Base-by-base conservation (phyloP, 2,797 vertebrate genomes). In the Gambusia yucatana region DNA sequence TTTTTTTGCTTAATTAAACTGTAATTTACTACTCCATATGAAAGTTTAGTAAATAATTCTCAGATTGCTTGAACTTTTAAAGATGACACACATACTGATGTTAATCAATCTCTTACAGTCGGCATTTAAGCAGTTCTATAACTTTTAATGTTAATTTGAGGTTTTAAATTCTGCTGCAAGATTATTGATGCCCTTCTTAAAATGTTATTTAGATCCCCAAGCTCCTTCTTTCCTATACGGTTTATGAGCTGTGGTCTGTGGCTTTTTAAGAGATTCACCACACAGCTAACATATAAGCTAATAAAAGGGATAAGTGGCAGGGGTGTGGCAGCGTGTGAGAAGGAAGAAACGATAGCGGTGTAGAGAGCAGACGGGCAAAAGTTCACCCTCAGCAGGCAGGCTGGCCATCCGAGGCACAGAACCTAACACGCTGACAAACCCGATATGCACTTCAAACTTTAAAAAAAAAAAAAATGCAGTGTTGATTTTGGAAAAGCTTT, bases 401-500 rank as follows among this genome's bases (percentile, higher is more conserved):
- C 36, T 39, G 57, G 28, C 57, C 25, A 5, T 30, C n/a, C 4
- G 57, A 36, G 17, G 85, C 77, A 76, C 74, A 61, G 59, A 33
- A 46, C 84, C 78, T 70, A 61, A 36, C 71, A 55, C 3, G 75
- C 77, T 59, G 84, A 77, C 78, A 87, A 81, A 79, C 86, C 48
- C 86, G 82, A 86, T 86, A 81, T 90, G 86, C 83, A 44, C 71
- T 63, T 79, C 78, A 50, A 78, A 83, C 73, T 82, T 72, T 1
- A 78, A 79, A 82, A 80, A 71, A 84, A n/a, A 82, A 77, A 81
- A 81, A 72, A 86, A n/a, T 20, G 63, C 61, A 13, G 52, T 90
- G 91, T 95, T 92, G 91, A 84, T 86, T 88, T 94, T 93, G 91
- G 92, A 86, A 79, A 84, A 77, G 82, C 87, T 33, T 30, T 55